A percentile compares a stretch with the other conserved stretches of the same genome.
Evolutionary conservation across 2,797 vertebrate species (phyloP).

Genomic region (Channallabes apus): DNA sequence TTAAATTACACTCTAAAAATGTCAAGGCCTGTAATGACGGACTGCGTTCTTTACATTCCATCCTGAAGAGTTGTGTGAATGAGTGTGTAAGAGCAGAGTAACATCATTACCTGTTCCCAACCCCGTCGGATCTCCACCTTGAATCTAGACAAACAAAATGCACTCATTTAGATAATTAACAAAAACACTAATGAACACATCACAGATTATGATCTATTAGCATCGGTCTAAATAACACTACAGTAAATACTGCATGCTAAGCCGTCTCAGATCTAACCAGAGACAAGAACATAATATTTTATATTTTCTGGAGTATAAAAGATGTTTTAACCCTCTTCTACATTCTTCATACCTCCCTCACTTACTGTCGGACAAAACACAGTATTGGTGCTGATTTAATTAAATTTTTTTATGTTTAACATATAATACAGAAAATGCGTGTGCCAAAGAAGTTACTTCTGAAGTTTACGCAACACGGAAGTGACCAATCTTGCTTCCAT

Average conservation of each 20-base stretch:
- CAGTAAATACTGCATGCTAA: background rate
- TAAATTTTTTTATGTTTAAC: too few species aligned
- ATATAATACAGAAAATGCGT: too few species aligned
- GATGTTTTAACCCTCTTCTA: background rate
- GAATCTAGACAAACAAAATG: slow-evolving; percentile 78
- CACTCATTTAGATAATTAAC: background rate
- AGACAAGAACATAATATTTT: background rate
- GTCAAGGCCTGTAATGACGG: background rate
- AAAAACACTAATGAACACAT: background rate
- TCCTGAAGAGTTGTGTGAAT: background rate
- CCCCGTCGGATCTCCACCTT: slow-evolving; percentile 95
- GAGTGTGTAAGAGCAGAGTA: background rate
- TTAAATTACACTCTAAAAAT: background rate
- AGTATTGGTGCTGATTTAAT: too few species aligned
- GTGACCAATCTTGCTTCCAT: too few species aligned
- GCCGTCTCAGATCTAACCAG: background rate
- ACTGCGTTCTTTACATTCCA: background rate
- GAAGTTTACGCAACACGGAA: too few species aligned
- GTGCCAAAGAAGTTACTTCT: too few species aligned
- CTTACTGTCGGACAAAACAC: background rate
- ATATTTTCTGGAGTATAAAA: background rate
- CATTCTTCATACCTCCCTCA: background rate
- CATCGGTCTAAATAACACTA: background rate
- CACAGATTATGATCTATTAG: background rate
- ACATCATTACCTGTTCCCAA: slow-evolving; percentile 86